Evolutionary conservation across 2,113 vertebrate species (phyloP), one percentile per base, ranked within the genome.

Genomic region (Eleginops maclovinus): DNA sequence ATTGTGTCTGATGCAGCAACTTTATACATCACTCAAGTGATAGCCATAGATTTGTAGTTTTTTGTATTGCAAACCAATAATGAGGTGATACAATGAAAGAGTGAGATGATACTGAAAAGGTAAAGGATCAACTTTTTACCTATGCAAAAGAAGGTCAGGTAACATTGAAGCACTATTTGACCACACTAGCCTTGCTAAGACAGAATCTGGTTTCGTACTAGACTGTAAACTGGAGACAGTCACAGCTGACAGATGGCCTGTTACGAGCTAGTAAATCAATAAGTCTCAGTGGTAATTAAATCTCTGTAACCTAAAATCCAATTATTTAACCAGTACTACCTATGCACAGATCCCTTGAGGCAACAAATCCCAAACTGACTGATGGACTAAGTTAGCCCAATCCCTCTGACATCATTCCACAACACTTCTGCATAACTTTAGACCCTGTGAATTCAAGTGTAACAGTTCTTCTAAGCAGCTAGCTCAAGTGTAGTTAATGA

Each of bases 1-100:
- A 43, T n/a, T 5, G 55, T 13, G 22, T 56, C 28, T 44, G 72
- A 69, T 64, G 43, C 59, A 41, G 19, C 44, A 53, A 50, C 44
- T 60, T 59, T 40, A 56, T 13, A 31, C 50, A 50, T 15, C 28
- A 17, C 41, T 24, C 16, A 28, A 59, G 24, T 24, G 47, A 46
- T 12, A 40, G 4, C 19, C 46, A 24, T 46, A 21, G 44, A 31
- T 46, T 7, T 43, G 31, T 36, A 7, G 31, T 8, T 36, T 5
- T 36, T 36, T 7, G 31, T 36, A 36, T 36, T 8, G 7, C 7
- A n/a, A n/a, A n/a, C n/a, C n/a, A n/a, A 31, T 31, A 36, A 36
- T 36, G 31, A 36, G 1, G 7, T 36, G 8, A 7, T 36, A 36
- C 31, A 36, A 36, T 36, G 31, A 36, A 36, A 36, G 31, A 36